A percentile compares a stretch with the other conserved stretches of the same genome.
These are phyloP conservation scores for Acanthurus lineatus DNA, from an alignment of 2,797 vertebrate species.

Conservation along the genomic window DNA sequence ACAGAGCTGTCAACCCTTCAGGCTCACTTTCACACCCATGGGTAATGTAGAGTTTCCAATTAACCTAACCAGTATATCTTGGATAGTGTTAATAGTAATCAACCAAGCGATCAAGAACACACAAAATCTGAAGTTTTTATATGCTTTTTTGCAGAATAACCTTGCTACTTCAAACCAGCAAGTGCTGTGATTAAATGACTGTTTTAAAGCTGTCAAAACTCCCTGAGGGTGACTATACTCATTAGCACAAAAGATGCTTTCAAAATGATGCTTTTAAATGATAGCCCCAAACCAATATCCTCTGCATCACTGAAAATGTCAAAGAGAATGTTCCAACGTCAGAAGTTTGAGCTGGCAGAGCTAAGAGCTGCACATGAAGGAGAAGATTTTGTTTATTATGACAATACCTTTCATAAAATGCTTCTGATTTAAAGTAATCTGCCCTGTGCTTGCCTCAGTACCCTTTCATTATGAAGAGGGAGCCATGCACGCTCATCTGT, in stretches of 20 bases:
- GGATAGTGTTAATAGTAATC: neutral
- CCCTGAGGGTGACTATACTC: neutral
- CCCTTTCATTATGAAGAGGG: conserved; percentile 36
- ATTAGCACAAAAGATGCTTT: neutral
- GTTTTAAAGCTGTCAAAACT: neutral
- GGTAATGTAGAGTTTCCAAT: neutral
- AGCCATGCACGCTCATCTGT: conserved; percentile 25
- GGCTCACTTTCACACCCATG: neutral
- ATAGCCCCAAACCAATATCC: neutral
- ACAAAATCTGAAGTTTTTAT: neutral
- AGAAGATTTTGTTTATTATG: conserved; percentile 20
- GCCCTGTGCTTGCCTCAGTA: conserved; percentile 1
- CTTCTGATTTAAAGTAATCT: conserved; percentile 11
- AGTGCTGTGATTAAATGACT: neutral
- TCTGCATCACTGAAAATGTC: conserved; percentile 1
- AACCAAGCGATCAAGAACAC: neutral
- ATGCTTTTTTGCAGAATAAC: neutral
- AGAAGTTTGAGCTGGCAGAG: conserved; percentile 3
- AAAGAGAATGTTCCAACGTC: neutral
- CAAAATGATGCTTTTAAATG: neutral
- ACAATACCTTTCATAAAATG: conserved; percentile 27
- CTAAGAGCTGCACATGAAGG: neutral
- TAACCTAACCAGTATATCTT: neutral
- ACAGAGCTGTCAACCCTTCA: too few relatives aligned
- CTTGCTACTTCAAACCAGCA: neutral